A percentile compares a stretch with the other conserved stretches of the same genome.
Evolutionary conservation across 2,797 vertebrate genomes (phyloP).

Genomic region (Ctenopoma kingsleyae): DNA sequence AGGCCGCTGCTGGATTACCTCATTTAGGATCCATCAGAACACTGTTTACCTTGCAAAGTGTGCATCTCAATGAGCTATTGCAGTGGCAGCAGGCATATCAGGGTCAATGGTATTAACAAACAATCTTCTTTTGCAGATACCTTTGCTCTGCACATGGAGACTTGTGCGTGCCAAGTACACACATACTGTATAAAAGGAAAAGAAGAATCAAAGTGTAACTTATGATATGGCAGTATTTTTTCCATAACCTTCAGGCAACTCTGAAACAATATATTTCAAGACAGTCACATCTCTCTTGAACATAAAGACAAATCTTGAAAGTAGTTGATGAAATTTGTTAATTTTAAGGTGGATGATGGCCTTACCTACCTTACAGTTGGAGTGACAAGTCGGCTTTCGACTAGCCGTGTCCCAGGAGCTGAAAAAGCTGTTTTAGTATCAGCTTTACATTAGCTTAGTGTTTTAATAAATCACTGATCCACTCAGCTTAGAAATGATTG

Average conservation of each 20-base stretch:
- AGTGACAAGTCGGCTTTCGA: too few species aligned
- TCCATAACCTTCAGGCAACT: neutral
- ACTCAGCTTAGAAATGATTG: too few species aligned
- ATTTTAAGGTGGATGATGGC: neutral
- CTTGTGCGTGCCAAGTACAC: neutral
- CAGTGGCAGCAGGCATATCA: slow-evolving; percentile 60
- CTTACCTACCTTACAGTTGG: neutral
- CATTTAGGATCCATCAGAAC: slow-evolving; percentile 84
- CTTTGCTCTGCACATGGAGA: slow-evolving; percentile 31
- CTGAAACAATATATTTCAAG: slow-evolving; percentile 5
- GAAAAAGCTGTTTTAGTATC: too few species aligned
- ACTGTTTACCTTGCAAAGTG: slow-evolving; percentile 85
- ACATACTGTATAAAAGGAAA: neutral
- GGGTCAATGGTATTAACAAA: slow-evolving; percentile 65
- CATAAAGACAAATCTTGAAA: neutral
- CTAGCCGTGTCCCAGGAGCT: too few species aligned
- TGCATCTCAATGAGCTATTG: slow-evolving; percentile 80
- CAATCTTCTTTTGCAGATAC: slow-evolving; percentile 44
- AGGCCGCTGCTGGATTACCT: slow-evolving; percentile 80
- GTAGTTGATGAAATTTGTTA: neutral
- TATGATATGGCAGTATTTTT: slow-evolving; percentile 16
- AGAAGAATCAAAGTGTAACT: slow-evolving; percentile 1
- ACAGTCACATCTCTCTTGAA: neutral
- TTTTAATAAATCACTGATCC: too few species aligned
- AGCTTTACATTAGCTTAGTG: too few species aligned